Evolutionary conservation across 2,113 vertebrate species (phyloP).

Genomic region (Chamaea fasciata): DNA sequence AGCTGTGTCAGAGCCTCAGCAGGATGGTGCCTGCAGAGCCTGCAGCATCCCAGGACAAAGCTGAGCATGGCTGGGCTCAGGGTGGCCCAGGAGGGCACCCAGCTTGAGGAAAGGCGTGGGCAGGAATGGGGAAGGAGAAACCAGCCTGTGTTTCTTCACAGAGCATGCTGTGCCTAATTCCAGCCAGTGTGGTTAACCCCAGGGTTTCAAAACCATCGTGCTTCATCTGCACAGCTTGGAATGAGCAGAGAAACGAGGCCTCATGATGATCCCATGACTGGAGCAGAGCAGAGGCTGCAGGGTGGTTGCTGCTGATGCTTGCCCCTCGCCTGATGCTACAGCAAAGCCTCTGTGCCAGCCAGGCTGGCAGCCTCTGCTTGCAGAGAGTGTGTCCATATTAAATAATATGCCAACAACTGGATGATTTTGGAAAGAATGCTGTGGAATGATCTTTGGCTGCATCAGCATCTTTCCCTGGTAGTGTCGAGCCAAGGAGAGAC

Average conservation of each 20-base stretch:
- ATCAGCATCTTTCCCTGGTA: constrained; percentile 17
- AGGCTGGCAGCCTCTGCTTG: neutral
- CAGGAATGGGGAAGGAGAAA: neutral
- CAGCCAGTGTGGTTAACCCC: neutral
- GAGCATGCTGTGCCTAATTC: neutral
- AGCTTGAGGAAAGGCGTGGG: neutral
- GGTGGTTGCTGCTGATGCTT: neutral
- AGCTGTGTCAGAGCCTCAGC: neutral
- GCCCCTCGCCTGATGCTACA: neutral
- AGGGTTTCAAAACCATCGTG: neutral
- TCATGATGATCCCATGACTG: neutral
- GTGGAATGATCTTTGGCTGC: constrained; percentile 37
- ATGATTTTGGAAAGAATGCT: constrained; percentile 3
- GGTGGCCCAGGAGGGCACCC: neutral
- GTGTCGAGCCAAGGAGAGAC: constrained; percentile 12
- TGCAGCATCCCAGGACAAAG: neutral
- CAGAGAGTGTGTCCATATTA: rapidly evolving
- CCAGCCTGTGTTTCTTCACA: neutral
- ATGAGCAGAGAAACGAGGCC: neutral
- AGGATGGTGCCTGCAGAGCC: neutral
- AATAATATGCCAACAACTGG: neutral
- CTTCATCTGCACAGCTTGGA: neutral
- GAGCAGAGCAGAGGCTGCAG: neutral
- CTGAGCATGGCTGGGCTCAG: rapidly evolving
- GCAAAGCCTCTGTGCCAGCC: neutral